Base-by-base conservation (phyloP, 1,140 invertebrate species). In the Drosophila busckii region DNA sequence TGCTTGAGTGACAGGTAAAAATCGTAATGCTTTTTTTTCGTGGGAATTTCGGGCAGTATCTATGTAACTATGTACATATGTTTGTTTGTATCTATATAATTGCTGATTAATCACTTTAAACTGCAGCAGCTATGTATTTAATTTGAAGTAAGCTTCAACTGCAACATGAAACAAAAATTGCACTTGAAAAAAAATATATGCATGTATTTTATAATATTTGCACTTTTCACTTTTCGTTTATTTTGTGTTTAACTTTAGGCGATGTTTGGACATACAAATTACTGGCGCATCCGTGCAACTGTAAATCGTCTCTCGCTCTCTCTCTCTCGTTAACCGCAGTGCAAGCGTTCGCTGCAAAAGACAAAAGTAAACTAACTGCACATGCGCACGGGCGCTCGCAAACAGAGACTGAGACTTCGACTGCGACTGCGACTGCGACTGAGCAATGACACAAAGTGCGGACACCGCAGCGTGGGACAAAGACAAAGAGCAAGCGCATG, bases 341-440 rank as follows among this genome's bases (percentile, higher is more conserved):
- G 19, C 38, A 50, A 50, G 29, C 62, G 44, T 40, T 44, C 49
- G 44, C 32, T 22, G 41, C 42, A 34, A 22, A 41, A 62, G 42
- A 62, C 32, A 12, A 63, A 63, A n/a, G n/a, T n/a, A n/a, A 64
- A 65, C 50, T 56, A 68, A 82, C 76, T 82, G 75, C 75, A 82
- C 75, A 70, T 82, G 75, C 75, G 75, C 75, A 66, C 61, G 83
- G 55, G 75, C 75, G 75, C 76, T 70, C 76, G 70, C 75, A 60
- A 82, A 82, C 75, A 83, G 66, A 82, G 45, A 15, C 55, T 50
- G 64, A 70, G 29, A 32, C 49, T 35, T 53, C 55, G 53, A 70
- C 56, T 75, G 70, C 45, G 60, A 49, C 76, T 80, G 68, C 73
- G 73, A 80, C 78, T 40, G 49, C 48, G 29, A 10, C 37, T 20